Evolutionary conservation across 1,140 invertebrate species (phyloP), one percentile per base, ranked within the genome.

Genomic region (Aleiodes sp.): DNA sequence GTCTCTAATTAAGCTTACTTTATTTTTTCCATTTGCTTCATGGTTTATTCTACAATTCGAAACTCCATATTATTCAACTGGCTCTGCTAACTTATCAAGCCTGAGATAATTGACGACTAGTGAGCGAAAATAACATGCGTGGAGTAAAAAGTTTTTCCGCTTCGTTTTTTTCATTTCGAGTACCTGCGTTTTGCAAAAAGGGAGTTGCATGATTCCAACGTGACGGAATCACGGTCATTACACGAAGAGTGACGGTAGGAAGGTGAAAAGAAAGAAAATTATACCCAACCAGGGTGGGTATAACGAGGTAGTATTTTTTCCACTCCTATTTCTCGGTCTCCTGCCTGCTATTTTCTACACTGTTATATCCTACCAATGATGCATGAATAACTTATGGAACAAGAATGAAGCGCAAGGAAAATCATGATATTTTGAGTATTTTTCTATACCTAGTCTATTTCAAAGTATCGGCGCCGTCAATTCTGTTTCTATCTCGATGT

Each of bases 161-260:
- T 6, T 43, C 19, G 14, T 43, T 4, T 43, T 12, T 16, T 16
- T 16, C 39, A 43, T 1, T 16, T n/a, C n/a, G 14, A n/a, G 19
- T 43, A 43, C 39, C 12, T 14, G 7, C n/a, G 12, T 43, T 43
- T 16, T 24, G 46, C 10, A 19, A 52, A 52, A 52, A 52, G 46
- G 12, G 3, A 16, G 19, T 52, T 52, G 46, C 46, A 52, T 24
- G 21, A 52, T 52, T 52, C 26, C 46, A 52, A 52, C 46, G 46
- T 52, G 46, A 52, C 46, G 46, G 46, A 52, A 52, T 52, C 16
- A 52, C 46, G 16, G 21, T 52, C 46, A 52, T 52, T 52, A 52
- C 46, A 7, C 10, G 8, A 52, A 21, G 1, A 24, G 12, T 24
- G 46, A 26, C 19, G 46, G 46, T 24, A 24, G 4, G 31, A 6